Conservation (phyloP, 2,888 invertebrate species). For the Anodontia alba region DNA sequence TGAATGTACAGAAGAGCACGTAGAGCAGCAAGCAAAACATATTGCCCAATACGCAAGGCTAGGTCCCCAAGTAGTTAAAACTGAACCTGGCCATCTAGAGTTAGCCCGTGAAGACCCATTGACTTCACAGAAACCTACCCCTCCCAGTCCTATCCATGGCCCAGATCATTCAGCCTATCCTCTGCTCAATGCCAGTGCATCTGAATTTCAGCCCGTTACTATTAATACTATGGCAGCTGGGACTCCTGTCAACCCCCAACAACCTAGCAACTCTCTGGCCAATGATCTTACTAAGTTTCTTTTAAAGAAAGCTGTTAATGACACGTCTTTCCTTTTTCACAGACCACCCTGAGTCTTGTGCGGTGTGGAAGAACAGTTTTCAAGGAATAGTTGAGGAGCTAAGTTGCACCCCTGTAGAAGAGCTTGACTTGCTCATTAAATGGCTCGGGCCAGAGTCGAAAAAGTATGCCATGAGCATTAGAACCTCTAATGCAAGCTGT, state of each 20-base stretch:
- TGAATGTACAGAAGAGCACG: not conserved
- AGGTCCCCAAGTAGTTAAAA: too few species aligned
- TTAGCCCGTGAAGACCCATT: too few species aligned
- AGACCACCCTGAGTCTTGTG: slow-evolving; percentile 31
- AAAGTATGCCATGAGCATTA: slow-evolving; percentile 30
- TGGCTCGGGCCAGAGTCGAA: slow-evolving; percentile 26
- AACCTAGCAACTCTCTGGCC: not conserved
- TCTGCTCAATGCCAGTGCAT: not conserved
- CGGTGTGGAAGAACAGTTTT: slow-evolving; percentile 37
- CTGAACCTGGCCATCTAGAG: too few species aligned
- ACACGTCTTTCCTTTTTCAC: slow-evolving; percentile 32
- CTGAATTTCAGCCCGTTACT: not conserved
- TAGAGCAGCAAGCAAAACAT: not conserved
- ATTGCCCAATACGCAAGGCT: not conserved
- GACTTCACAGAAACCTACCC: too few species aligned
- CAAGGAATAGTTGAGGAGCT: slow-evolving; percentile 23
- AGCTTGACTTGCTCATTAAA: slow-evolving; percentile 29
- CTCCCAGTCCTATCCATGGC: too few species aligned
- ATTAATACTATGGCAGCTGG: not conserved
- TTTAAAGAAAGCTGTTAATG: slow-evolving; percentile 33
- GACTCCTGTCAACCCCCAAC: not conserved
- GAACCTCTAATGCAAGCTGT: slow-evolving; percentile 5
- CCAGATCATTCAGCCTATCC: too few species aligned
- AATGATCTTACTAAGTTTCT: slow-evolving; percentile 23
- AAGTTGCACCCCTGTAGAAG: slow-evolving; percentile 23